Percentiles rank a stretch among this genome's conserved stretches.
Evolutionary conservation across 2,797 vertebrate genomes (phyloP).

Genomic region (Pipistrellus pipistrellus): DNA sequence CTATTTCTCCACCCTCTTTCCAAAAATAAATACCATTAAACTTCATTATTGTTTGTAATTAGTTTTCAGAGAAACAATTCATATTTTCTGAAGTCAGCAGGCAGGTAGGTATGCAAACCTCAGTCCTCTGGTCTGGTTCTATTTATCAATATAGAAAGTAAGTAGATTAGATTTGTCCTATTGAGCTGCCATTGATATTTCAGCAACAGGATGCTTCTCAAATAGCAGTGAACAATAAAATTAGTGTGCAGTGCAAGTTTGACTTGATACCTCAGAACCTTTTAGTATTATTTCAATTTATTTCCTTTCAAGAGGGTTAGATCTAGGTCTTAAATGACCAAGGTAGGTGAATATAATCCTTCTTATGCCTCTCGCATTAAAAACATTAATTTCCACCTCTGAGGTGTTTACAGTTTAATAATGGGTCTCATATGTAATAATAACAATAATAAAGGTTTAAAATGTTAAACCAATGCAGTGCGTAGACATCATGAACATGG

Average conservation of each 20-base stretch:
- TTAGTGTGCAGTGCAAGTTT: neutral
- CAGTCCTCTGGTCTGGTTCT: neutral
- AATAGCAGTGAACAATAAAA: constrained; percentile 34
- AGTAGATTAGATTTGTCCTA: neutral
- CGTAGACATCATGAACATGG: neutral
- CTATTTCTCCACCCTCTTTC: neutral
- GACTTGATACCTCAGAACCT: neutral
- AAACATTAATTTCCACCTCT: neutral
- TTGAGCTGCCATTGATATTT: neutral
- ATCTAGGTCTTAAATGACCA: neutral
- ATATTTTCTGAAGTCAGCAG: neutral
- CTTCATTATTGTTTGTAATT: neutral
- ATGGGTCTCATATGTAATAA: neutral
- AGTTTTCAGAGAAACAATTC: neutral
- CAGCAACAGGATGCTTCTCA: neutral
- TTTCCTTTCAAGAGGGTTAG: neutral
- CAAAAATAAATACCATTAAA: neutral
- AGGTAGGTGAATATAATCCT: neutral
- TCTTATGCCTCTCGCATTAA: neutral
- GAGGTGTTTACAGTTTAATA: neutral
- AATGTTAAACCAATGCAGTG: neutral
- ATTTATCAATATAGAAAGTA: neutral
- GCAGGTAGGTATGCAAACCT: neutral
- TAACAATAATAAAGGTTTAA: neutral
- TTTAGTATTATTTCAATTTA: neutral